Base-by-base conservation (phyloP, 53 echinoderm and acorn worm species). In the Echinometra lucunter region DNA sequence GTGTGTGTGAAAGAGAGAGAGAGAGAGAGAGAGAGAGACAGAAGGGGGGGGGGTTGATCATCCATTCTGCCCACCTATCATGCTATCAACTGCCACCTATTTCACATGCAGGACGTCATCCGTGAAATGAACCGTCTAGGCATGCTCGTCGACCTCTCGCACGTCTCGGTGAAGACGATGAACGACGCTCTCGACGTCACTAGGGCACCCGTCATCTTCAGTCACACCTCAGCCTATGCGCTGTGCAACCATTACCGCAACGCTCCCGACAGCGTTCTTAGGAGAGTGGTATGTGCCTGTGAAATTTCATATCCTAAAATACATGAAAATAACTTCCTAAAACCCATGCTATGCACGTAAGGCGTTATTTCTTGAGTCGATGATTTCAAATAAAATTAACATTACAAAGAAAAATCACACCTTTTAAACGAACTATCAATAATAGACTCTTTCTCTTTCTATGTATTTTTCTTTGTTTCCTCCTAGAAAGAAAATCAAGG, bases 91-190 rank as follows among this genome's bases (percentile, higher is more conserved):
- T 53, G 13, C 13, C 13, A 53, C 8, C n/a, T n/a, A n/a, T n/a
- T 11, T 53, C 8, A 53, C 10, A 63, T 55, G 2, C 74, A 97
- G 97, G 75, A 53, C 27, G 95, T 97, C 25, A 93, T 97, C 40
- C 80, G 82, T 30, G 97, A 97, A 92, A 97, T 97, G 97, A 97
- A 97, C 82, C 96, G 97, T 0, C 92, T 97, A 2, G 97, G 97
- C 78, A 97, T 97, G 95, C 66, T 97, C 53, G 94, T 97, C 38
- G 97, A 97, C 91, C 74, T 97, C 17, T 92, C 96, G 3, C 97
- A 97, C 74, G 95, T 95, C 92, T 97, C 97, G 1, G 92, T 93
- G 19, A 90, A 85, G 25, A 96, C 96, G 60, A 97, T 97, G 97
- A 88, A 74, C 17, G 95, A 95, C 44, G 91, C 93, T 45, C 94